phyloP scores from a whole-genome alignment of 2,797 vertebrate species.

The Euphonia xanthogaster region DNA sequence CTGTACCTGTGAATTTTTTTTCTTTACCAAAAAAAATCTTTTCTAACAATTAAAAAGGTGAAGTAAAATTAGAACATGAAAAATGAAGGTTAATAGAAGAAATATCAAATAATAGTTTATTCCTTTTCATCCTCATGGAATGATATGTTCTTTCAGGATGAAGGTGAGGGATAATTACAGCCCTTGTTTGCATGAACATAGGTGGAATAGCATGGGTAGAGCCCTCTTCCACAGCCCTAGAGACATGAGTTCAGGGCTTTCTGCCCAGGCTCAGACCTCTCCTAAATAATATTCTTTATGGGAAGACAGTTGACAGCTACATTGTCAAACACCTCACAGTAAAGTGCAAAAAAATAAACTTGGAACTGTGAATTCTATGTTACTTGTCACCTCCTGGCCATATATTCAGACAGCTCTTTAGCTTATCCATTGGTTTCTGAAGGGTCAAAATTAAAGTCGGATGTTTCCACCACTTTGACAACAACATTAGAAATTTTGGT shows the following conservation, averaged over 20 bases:
- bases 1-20: not conserved
- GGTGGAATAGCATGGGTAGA: not conserved
- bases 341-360: not conserved
- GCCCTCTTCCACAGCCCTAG: not conserved
- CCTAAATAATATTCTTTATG: not conserved
- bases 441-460: not conserved
- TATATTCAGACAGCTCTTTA: not conserved
- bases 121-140: not conserved
- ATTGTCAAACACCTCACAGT: not conserved
- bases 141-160: not conserved
- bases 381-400: not conserved
- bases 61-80: not conserved
- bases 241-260: not conserved
- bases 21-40: not conserved
- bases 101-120: not conserved
- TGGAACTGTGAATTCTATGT: not conserved
- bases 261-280: not conserved
- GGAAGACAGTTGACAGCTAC: not conserved
- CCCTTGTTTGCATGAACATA: fast-evolving
- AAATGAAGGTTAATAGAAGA: not conserved
- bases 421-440: not conserved
- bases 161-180: not conserved
- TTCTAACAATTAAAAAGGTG: not conserved
- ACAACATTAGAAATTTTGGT: not conserved
- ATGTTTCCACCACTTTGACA: not conserved